These are phyloP conservation scores for Campoplex capitator DNA, from an alignment of 2,888 invertebrate species.

Conservation along the genomic window DNA sequence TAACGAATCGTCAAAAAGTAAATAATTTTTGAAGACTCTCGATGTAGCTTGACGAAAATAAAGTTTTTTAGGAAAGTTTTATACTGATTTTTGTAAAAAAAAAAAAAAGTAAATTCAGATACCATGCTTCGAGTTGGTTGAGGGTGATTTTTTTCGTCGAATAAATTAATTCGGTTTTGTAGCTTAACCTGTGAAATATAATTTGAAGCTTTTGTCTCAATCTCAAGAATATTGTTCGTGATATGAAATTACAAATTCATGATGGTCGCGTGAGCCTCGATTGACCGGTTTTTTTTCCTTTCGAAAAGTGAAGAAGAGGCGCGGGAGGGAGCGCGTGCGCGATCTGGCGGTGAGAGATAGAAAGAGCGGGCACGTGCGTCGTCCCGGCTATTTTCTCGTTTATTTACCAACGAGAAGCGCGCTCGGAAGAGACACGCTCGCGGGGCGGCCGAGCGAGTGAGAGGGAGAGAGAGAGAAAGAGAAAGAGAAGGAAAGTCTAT, in stretches of 20 bases:
- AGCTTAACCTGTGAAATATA: neutral
- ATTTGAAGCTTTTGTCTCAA: neutral
- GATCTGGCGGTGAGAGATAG: conserved; percentile 43
- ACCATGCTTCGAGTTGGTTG: neutral
- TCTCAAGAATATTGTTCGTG: conserved; percentile 5
- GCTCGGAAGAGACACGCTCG: conserved; percentile 26
- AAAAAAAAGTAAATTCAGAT: too few relatives aligned
- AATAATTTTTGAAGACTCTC: neutral
- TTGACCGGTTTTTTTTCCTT: conserved; percentile 26
- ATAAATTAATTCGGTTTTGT: neutral
- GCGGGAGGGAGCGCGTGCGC: conserved; percentile 58
- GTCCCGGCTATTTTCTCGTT: conserved; percentile 57
- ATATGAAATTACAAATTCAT: conserved; percentile 4
- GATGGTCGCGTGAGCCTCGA: neutral
- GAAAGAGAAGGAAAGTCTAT: conserved; percentile 42
- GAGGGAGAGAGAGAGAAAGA: conserved; percentile 38
- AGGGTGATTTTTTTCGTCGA: neutral
- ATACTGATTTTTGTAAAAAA: too few relatives aligned
- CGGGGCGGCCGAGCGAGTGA: conserved; percentile 14
- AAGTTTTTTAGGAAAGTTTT: too few relatives aligned
- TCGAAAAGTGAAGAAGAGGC: conserved; percentile 38
- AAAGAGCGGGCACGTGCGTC: conserved; percentile 62
- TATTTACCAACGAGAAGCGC: conserved; percentile 62
- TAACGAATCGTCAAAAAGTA: too few relatives aligned
- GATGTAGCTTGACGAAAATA: neutral